Percentiles rank a stretch among this genome's conserved stretches.
These are phyloP conservation scores for Melozone crissalis DNA, from an alignment of 2,113 vertebrate species.

Conservation along the genomic window DNA sequence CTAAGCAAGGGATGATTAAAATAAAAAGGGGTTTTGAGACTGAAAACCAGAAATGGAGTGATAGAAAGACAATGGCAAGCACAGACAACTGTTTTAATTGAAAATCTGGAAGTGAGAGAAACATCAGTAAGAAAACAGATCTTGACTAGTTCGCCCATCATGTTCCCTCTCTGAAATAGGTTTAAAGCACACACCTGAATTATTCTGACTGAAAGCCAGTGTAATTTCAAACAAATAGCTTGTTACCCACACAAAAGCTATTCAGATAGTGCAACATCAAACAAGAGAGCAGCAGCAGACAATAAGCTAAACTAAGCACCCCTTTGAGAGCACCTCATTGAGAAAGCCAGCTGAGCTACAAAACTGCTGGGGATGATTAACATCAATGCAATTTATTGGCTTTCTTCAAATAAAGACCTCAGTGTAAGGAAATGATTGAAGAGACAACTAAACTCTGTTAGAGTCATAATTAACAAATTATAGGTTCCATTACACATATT, in stretches of 20 bases:
- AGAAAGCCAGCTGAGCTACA: neutral
- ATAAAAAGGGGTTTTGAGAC: neutral
- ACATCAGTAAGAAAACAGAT: neutral
- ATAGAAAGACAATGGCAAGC: neutral
- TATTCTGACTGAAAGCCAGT: neutral
- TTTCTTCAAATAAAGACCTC: constrained; percentile 6
- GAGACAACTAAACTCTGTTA: neutral
- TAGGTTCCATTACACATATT: neutral
- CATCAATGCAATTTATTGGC: neutral
- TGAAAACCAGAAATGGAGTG: neutral
- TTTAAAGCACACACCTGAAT: neutral
- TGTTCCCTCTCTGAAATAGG: neutral
- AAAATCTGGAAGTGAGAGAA: neutral
- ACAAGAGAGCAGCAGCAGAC: neutral
- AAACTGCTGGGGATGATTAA: neutral
- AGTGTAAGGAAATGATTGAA: neutral
- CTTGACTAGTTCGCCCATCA: neutral
- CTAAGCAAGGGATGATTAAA: neutral
- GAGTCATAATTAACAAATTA: constrained; percentile 15
- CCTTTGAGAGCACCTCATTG: neutral
- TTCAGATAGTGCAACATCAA: neutral
- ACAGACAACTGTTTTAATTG: neutral
- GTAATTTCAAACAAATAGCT: neutral
- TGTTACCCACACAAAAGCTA: neutral
- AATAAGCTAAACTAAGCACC: neutral